phyloP scores from a whole-genome alignment of 2,888 invertebrate species.

The Odontocolon sp. region DNA sequence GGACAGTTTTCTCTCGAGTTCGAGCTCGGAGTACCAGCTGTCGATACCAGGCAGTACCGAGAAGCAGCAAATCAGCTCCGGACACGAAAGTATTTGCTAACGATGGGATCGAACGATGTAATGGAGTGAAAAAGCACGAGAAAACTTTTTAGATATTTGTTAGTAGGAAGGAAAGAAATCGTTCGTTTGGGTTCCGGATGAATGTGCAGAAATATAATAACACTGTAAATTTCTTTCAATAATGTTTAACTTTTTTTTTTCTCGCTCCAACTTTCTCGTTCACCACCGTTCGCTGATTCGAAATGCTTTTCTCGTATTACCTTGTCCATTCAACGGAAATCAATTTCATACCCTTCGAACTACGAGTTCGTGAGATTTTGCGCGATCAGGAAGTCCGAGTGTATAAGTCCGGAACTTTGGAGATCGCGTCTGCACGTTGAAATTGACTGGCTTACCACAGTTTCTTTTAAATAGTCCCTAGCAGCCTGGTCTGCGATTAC shows the following conservation, averaged over 20 bases:
- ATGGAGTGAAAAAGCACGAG: slow-evolving; percentile 9
- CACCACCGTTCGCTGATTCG: no score
- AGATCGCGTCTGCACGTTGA: background rate
- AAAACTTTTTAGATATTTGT: slow-evolving; percentile 2
- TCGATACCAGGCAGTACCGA: slow-evolving; percentile 38
- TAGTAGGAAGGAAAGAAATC: background rate
- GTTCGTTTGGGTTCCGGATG: background rate
- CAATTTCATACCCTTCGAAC: no score
- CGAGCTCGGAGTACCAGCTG: slow-evolving; percentile 24
- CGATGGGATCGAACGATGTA: slow-evolving; percentile 1
- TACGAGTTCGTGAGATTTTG: no score
- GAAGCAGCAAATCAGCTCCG: background rate
- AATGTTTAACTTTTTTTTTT: background rate
- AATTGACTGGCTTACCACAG: no score
- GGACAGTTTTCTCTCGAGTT: slow-evolving; percentile 23
- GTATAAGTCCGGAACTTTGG: no score
- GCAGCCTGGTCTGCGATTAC: background rate
- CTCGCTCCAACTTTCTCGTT: no score
- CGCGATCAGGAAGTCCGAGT: no score
- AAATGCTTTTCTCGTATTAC: no score
- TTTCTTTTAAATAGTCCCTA: slow-evolving; percentile 2
- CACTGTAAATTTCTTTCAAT: background rate
- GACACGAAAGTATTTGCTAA: slow-evolving; percentile 32
- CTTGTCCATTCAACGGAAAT: no score
- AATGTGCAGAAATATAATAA: background rate